Base-by-base conservation (phyloP, 1,140 invertebrate species). In the Scaptomyza graminum region DNA sequence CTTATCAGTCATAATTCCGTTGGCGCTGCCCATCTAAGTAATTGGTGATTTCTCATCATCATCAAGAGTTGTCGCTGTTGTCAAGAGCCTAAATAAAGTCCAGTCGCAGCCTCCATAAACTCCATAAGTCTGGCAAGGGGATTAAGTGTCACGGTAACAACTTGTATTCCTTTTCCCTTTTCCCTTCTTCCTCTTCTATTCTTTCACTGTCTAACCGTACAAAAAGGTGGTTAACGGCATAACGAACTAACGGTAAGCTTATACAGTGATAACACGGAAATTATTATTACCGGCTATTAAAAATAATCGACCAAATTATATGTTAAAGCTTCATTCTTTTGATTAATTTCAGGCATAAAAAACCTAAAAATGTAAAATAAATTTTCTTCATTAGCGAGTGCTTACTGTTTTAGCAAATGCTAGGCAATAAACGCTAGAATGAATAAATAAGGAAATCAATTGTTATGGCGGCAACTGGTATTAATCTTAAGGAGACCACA, bases 371-470 rank as follows among this genome's bases (percentile, higher is more conserved):
- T 3, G 18, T 22, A 3, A 22, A 3, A 22, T 22, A 22, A 22
- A 3, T 22, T 22, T 22, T 31, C 28, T 31, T 41, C 0, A 1
- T n/a, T 41, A 8, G 37, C 37, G 37, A 5, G 37, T 41, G 37
- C 5, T 41, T n/a, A 41, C 37, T 41, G 37, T 41, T n/a, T 8
- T 41, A 41, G 37, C 3, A 41, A 34, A 41, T 41, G 12, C 41
- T 44, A 28, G 41, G 31, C 63, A 41, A 41, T 41, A 41, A 41
- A n/a, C 37, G 37, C n/a, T 41, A n/a, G 37, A 41, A 62, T 65
- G 65, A 70, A 74, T 74, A 77, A 85, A 85, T 71, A 85, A 66
- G 60, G 62, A 85, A 87, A 85, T 85, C 82, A 85, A 87, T 85
- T 85, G 76, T 84, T 85, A 67, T 81, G 62, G 70, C 68, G 79